Percentiles rank a stretch among this genome's conserved stretches.
Evolutionary conservation across 37 sponge, comb jelly and placozoan genomes (phyloP).

Genomic region (Lycopodina hypogea): DNA sequence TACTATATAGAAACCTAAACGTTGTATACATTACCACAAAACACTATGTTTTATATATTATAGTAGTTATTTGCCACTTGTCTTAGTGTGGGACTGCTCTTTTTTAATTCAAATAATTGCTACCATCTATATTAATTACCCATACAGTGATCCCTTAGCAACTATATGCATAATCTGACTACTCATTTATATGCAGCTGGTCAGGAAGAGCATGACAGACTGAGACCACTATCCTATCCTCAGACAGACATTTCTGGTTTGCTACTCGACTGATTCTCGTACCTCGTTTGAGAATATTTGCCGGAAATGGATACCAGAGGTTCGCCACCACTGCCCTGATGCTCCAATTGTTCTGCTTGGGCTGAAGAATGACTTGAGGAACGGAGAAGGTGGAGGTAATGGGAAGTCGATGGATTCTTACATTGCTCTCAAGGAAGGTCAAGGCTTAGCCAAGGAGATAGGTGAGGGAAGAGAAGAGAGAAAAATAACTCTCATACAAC

Average conservation of each 20-base stretch:
- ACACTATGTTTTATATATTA: too few species aligned
- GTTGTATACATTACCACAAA: too few species aligned
- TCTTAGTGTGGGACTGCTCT: too few species aligned
- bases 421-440: slow-evolving; percentile 24
- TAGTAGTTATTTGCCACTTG: too few species aligned
- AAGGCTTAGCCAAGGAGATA: slow-evolving; percentile 38
- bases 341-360: slow-evolving; percentile 63
- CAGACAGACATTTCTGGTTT: slow-evolving; percentile 70
- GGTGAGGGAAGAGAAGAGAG: slow-evolving; percentile 33
- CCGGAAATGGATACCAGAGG: slow-evolving; percentile 52
- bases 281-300: slow-evolving; percentile 51
- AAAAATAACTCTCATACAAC: not conserved
- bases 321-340: slow-evolving; percentile 52
- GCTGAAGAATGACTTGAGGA: slow-evolving; percentile 56
- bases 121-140: too few species aligned
- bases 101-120: too few species aligned
- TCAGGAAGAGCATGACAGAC: slow-evolving; percentile 74
- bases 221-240: slow-evolving; percentile 73
- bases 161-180: too few species aligned
- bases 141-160: too few species aligned
- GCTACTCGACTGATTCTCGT: slow-evolving; percentile 23
- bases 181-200: slow-evolving; percentile 55
- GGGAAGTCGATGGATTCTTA: too few species aligned
- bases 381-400: not conserved
- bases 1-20: too few species aligned